These are phyloP conservation scores for Pyrrhosoma nymphula DNA, from an alignment of 2,888 invertebrate species.

Conservation along the genomic window DNA sequence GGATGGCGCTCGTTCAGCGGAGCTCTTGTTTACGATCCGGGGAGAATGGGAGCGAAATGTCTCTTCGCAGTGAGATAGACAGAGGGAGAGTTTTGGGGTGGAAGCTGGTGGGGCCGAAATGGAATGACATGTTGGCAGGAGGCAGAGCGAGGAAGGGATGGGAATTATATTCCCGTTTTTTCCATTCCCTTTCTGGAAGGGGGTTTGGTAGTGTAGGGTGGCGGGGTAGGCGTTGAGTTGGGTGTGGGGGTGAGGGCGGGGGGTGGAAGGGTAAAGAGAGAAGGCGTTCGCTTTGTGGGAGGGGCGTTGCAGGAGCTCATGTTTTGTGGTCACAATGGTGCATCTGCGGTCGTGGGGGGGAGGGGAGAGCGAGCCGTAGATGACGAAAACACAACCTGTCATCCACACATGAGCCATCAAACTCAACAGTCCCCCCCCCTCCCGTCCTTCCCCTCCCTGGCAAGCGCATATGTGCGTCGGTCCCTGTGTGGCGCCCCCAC, in stretches of 20 bases:
- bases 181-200: background rate
- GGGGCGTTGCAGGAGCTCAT: slow-evolving; percentile 17
- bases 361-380: background rate
- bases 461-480: background rate
- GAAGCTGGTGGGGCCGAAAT: background rate
- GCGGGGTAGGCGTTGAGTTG: background rate
- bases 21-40: no score
- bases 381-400: slow-evolving; percentile 45
- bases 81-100: background rate
- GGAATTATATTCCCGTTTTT: background rate
- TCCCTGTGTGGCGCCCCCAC: background rate
- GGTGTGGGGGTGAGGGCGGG: background rate
- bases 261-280: background rate
- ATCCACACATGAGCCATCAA: slow-evolving; percentile 35
- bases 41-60: no score
- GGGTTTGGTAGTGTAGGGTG: no score
- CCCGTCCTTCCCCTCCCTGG: background rate
- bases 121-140: background rate
- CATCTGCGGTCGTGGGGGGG: background rate
- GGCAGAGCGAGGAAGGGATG: background rate
- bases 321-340: slow-evolving; percentile 22
- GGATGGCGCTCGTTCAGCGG: no score
- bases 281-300: background rate
- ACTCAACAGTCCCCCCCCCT: background rate
- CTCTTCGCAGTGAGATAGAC: no score